Evolutionary conservation across 2,797 vertebrate species (phyloP).

Genomic region (Myoxocephalus aenaeus): DNA sequence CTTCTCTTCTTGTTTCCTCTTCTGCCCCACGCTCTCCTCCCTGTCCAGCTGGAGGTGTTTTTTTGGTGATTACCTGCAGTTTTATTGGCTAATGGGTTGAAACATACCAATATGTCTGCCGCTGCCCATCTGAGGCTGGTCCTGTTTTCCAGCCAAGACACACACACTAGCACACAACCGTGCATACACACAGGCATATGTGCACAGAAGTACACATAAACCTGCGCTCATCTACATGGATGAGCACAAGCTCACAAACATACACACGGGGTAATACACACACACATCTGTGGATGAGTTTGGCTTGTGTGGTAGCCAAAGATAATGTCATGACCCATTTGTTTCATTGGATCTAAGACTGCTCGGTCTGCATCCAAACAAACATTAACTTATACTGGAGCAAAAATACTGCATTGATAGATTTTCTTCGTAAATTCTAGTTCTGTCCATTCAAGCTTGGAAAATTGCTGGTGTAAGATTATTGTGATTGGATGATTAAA

Average conservation of each 20-base stretch:
- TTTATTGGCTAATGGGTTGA: constrained; percentile 90
- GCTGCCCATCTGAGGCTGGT: constrained; percentile 78
- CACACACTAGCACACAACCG: constrained; percentile 57
- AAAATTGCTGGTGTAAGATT: not conserved
- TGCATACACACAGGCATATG: constrained; percentile 55
- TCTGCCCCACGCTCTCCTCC: constrained; percentile 63
- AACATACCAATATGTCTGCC: constrained; percentile 89
- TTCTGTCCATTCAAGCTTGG: not conserved
- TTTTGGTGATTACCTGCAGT: constrained; percentile 86
- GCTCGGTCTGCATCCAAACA: constrained; percentile 47
- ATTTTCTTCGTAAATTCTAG: not conserved
- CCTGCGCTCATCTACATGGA: constrained; percentile 68
- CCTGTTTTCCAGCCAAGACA: constrained; percentile 72
- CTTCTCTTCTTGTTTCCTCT: constrained; percentile 46
- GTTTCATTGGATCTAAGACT: constrained; percentile 56
- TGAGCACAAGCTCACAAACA: constrained; percentile 62
- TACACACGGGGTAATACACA: constrained; percentile 43
- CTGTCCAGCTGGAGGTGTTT: constrained; percentile 86
- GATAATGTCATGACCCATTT: constrained; percentile 80
- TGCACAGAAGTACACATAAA: constrained; percentile 45
- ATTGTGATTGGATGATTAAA: not conserved
- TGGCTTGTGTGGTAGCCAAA: constrained; percentile 69
- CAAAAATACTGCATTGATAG: not conserved
- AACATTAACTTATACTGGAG: constrained; percentile 30
- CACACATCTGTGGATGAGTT: constrained; percentile 53